Percentiles rank a stretch among this genome's conserved stretches.
Evolutionary conservation across 2,113 vertebrate genomes (phyloP).

Genomic region (Potamarius usumacintae): DNA sequence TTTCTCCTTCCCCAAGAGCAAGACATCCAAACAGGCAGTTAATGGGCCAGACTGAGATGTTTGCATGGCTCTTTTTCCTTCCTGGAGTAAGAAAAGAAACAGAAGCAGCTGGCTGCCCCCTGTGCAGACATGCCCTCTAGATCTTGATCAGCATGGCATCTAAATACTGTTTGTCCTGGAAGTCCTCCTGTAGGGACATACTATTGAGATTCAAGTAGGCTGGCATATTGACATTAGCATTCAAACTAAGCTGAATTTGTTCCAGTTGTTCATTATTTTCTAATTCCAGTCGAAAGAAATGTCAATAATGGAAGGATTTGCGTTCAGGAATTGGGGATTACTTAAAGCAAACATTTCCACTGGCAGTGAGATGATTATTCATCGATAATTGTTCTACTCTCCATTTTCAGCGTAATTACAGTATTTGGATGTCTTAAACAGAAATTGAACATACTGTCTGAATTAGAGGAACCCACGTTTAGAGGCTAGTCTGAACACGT

Average conservation of each 20-base stretch:
- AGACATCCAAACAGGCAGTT: conserved; percentile 27
- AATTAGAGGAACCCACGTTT: background rate
- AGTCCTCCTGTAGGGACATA: conserved; percentile 15
- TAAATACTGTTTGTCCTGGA: conserved; percentile 34
- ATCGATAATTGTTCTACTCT: background rate
- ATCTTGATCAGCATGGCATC: conserved; percentile 37
- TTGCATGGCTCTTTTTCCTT: conserved; percentile 25
- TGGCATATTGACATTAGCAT: conserved; percentile 19
- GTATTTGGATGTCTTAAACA: background rate
- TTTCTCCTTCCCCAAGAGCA: conserved; percentile 53
- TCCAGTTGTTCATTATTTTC: background rate
- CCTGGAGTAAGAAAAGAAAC: conserved; percentile 17
- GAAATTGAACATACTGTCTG: conserved; percentile 4
- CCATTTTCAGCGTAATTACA: background rate
- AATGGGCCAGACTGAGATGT: conserved; percentile 33
- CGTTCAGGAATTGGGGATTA: background rate
- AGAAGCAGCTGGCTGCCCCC: conserved; percentile 19
- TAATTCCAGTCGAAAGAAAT: background rate
- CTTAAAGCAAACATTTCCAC: background rate
- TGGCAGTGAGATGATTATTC: conserved; percentile 16
- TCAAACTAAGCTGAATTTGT: conserved; percentile 17
- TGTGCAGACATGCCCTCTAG: conserved; percentile 19
- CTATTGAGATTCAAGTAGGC: conserved; percentile 30
- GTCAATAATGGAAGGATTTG: background rate
- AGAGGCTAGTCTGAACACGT: conserved; percentile 19